phyloP scores from a whole-genome alignment of 2,113 vertebrate genomes.

The Phyllostomus discolor region DNA sequence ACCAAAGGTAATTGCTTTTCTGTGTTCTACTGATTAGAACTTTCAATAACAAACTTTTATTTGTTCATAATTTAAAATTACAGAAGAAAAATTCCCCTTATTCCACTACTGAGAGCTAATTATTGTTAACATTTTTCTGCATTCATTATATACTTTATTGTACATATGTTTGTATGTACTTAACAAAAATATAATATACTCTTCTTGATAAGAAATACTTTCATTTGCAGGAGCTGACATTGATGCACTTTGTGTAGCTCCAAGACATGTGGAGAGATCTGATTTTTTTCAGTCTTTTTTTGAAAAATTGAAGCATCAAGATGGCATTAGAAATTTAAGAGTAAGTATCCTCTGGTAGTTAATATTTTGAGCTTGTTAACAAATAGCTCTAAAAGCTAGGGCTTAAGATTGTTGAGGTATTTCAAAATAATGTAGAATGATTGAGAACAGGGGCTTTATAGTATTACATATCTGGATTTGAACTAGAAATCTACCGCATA shows the following conservation, averaged over 20 bases:
- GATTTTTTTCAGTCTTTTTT: constrained; percentile 98
- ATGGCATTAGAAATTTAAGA: constrained; percentile 94
- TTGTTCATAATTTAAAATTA: constrained; percentile 24
- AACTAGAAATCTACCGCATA: background rate
- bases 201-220: constrained; percentile 32
- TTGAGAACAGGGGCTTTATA: background rate
- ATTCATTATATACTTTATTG: background rate
- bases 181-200: background rate
- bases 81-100: background rate
- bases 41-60: background rate
- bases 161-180: constrained; percentile 1
- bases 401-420: constrained; percentile 5
- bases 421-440: background rate
- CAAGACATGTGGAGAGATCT: constrained; percentile 92
- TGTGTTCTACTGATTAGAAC: constrained; percentile 1
- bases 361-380: constrained; percentile 31
- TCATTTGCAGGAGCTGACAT: constrained; percentile 93
- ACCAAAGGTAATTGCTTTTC: constrained; percentile 90
- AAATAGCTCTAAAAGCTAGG: background rate
- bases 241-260: constrained; percentile 96
- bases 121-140: background rate
- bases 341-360: constrained; percentile 77
- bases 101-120: background rate
- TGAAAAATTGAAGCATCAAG: constrained; percentile 93
- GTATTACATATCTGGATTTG: background rate